Percentiles rank a stretch among this genome's conserved stretches.
These are phyloP conservation scores for Enteromius radiatus DNA, from an alignment of 2,797 vertebrate genomes.

Conservation along the genomic window DNA sequence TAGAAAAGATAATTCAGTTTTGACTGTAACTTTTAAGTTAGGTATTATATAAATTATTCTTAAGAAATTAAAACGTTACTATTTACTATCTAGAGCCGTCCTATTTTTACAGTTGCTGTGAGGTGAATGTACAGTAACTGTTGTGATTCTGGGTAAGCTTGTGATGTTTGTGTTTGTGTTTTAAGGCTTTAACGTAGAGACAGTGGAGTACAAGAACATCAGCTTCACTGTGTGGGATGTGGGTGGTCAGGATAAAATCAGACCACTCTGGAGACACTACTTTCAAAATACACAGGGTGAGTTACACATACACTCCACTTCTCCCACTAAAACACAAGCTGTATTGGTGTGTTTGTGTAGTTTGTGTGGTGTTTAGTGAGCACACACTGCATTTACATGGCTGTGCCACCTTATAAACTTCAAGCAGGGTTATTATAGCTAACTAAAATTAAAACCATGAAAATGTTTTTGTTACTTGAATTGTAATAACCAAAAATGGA, in stretches of 20 bases:
- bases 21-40: not conserved
- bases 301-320: conserved; percentile 11
- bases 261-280: conserved; percentile 81
- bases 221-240: conserved; percentile 88
- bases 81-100: not conserved
- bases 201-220: conserved; percentile 84
- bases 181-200: conserved; percentile 83
- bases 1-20: not conserved
- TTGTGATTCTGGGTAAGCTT: not conserved
- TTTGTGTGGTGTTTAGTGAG: not conserved
- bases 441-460: not conserved
- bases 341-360: not conserved
- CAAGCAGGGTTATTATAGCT: not conserved
- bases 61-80: not conserved
- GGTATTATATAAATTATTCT: not conserved
- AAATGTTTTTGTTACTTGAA: not conserved
- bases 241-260: conserved; percentile 83
- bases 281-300: conserved; percentile 65
- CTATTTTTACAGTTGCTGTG: not conserved
- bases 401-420: not conserved
- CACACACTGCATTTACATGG: not conserved
- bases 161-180: conserved; percentile 49
- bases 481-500: not conserved
- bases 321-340: not conserved
- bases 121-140: not conserved